These are phyloP conservation scores for Crossocerus cetratus DNA, from an alignment of 2,888 invertebrate species.

Conservation along the genomic window DNA sequence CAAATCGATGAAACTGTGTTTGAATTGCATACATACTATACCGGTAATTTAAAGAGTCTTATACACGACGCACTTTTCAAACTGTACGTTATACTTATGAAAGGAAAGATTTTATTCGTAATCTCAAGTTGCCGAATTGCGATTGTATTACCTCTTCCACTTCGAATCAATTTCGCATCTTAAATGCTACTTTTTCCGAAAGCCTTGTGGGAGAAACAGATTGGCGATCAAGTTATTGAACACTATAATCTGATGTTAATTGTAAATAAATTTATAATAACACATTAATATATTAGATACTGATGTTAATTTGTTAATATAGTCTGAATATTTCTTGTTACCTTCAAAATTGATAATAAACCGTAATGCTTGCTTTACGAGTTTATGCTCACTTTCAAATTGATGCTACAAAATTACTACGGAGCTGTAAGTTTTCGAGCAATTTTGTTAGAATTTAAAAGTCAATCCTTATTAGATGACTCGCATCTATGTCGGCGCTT, in stretches of 20 bases:
- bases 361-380: conserved; percentile 13
- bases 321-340: conserved; percentile 30
- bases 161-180: conserved; percentile 37
- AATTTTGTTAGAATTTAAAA: background rate
- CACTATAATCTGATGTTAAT: conserved; percentile 47
- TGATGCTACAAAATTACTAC: too few species aligned
- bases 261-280: conserved; percentile 54
- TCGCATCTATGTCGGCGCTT: too few species aligned
- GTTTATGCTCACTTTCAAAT: conserved; percentile 3
- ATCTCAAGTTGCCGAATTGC: conserved; percentile 32
- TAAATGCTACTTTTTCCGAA: conserved; percentile 25
- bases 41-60: conserved; percentile 39
- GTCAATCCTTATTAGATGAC: too few species aligned
- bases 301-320: conserved; percentile 42
- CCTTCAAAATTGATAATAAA: conserved; percentile 13
- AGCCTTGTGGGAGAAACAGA: conserved; percentile 35
- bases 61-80: conserved; percentile 45
- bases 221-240: conserved; percentile 37
- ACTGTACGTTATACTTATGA: conserved; percentile 36
- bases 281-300: conserved; percentile 40
- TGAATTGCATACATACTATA: conserved; percentile 45
- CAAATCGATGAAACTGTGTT: conserved; percentile 48
- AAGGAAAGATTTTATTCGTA: conserved; percentile 26
- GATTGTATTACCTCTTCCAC: conserved; percentile 25
- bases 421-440: background rate